Percentiles rank a stretch among this genome's conserved stretches.
phyloP scores from a whole-genome alignment of 2,888 invertebrate genomes.

The Xestia xanthographa region DNA sequence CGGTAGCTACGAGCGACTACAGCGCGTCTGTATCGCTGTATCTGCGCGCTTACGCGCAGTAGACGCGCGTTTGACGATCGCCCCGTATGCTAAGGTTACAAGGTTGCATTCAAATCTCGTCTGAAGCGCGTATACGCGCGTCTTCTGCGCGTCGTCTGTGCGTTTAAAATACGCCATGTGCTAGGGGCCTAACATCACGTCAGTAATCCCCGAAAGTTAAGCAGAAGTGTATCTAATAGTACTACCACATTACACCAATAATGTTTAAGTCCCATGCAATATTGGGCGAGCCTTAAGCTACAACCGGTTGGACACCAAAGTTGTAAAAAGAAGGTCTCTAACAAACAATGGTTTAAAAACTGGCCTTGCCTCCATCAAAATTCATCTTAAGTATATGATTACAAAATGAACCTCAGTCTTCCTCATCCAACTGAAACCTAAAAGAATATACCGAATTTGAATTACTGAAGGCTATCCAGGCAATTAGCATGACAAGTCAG shows the following conservation, averaged over 20 bases:
- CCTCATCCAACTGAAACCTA: neutral
- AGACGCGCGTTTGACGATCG: too few relatives aligned
- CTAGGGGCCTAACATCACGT: neutral
- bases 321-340: neutral
- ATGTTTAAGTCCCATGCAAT: neutral
- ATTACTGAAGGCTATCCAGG: conserved; percentile 2
- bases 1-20: too few relatives aligned
- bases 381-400: neutral
- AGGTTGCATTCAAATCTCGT: too few relatives aligned
- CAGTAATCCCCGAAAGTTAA: neutral
- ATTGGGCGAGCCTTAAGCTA: neutral
- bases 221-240: too few relatives aligned
- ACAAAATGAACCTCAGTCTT: neutral
- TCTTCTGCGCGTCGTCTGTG: too few relatives aligned
- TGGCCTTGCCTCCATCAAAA: neutral
- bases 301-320: neutral
- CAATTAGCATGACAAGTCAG: conserved; percentile 5
- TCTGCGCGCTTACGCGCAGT: too few relatives aligned
- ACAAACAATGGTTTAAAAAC: neutral
- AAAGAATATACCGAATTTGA: conserved; percentile 14
- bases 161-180: too few relatives aligned
- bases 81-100: too few relatives aligned
- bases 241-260: neutral
- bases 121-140: too few relatives aligned
- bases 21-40: too few relatives aligned